Percentiles rank a stretch among this genome's conserved stretches.
Evolutionary conservation across 2,113 vertebrate genomes (phyloP).

Genomic region (Centropristis striata): DNA sequence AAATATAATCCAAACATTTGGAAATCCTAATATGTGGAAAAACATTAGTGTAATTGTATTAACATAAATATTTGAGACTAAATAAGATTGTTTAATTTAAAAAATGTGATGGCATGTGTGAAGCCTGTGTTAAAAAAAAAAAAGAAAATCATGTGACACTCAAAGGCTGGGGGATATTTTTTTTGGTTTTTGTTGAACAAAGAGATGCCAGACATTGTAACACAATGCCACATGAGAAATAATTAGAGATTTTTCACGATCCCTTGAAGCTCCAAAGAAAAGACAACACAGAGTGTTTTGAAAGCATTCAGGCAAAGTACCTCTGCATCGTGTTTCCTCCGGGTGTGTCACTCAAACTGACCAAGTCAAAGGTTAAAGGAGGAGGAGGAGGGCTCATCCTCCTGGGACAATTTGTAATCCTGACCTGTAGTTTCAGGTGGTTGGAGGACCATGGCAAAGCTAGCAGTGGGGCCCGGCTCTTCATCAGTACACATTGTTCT

Average conservation of each 20-base stretch:
- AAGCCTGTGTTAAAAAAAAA: slow-evolving; percentile 10
- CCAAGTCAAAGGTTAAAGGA: slow-evolving; percentile 75
- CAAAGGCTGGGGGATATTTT: background rate
- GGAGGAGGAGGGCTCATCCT: slow-evolving; percentile 40
- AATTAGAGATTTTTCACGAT: slow-evolving; percentile 41
- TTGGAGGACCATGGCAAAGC: slow-evolving; percentile 28
- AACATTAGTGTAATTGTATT: slow-evolving; percentile 55
- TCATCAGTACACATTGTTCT: slow-evolving; percentile 71
- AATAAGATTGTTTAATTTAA: slow-evolving; percentile 28
- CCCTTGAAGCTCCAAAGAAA: slow-evolving; percentile 56
- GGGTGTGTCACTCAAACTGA: slow-evolving; percentile 79
- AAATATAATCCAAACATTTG: slow-evolving; percentile 58
- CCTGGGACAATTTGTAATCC: slow-evolving; percentile 66
- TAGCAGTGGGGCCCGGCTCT: slow-evolving; percentile 21
- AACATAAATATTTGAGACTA: slow-evolving; percentile 45
- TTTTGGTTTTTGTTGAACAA: slow-evolving; percentile 23
- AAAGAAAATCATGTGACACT: slow-evolving; percentile 32
- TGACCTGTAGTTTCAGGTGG: slow-evolving; percentile 80
- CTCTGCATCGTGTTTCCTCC: slow-evolving; percentile 64
- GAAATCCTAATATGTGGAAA: slow-evolving; percentile 49
- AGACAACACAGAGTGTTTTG: slow-evolving; percentile 68
- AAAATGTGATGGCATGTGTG: slow-evolving; percentile 34
- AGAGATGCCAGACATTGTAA: slow-evolving; percentile 44
- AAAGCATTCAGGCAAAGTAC: slow-evolving; percentile 42
- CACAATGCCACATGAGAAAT: slow-evolving; percentile 58